Conservation (phyloP, 2,888 invertebrate genomes). For the Synanthedon formicaeformis region DNA sequence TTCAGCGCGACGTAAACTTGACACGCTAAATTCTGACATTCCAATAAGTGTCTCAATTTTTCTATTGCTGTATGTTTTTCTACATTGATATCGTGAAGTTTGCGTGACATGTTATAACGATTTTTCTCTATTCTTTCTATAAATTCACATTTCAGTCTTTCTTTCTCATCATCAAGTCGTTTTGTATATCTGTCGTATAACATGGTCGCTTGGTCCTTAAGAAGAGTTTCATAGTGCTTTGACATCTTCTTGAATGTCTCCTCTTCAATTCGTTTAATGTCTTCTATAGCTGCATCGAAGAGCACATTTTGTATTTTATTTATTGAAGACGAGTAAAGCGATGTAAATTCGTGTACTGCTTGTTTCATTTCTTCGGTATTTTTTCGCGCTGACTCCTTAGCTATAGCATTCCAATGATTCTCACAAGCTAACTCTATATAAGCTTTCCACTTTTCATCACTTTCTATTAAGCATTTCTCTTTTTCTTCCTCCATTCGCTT, state of each 20-base stretch:
- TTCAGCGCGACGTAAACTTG: slow-evolving; percentile 55
- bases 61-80: slow-evolving; percentile 51
- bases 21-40: slow-evolving; percentile 55
- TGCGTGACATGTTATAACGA: slow-evolving; percentile 17
- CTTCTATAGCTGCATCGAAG: slow-evolving; percentile 29
- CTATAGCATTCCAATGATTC: slow-evolving; percentile 23
- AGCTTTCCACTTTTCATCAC: slow-evolving; percentile 36
- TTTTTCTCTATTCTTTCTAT: slow-evolving; percentile 23
- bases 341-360: slow-evolving; percentile 35
- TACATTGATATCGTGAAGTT: slow-evolving; percentile 41
- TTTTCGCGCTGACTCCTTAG: slow-evolving; percentile 16
- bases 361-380: slow-evolving; percentile 33
- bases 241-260: slow-evolving; percentile 31
- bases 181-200: slow-evolving; percentile 34
- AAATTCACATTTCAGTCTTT: slow-evolving; percentile 30
- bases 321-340: slow-evolving; percentile 32
- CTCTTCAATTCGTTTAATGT: slow-evolving; percentile 29
- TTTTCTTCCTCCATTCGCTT: slow-evolving; percentile 27
- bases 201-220: slow-evolving; percentile 38
- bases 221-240: slow-evolving; percentile 20
- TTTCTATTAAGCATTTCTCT: slow-evolving; percentile 22
- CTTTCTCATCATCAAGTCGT: slow-evolving; percentile 29
- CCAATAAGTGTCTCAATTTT: slow-evolving; percentile 35
- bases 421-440: slow-evolving; percentile 17
- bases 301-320: slow-evolving; percentile 38